These are phyloP conservation scores for Osmerus mordax DNA, from an alignment of 2,113 vertebrate species.

Conservation along the genomic window DNA sequence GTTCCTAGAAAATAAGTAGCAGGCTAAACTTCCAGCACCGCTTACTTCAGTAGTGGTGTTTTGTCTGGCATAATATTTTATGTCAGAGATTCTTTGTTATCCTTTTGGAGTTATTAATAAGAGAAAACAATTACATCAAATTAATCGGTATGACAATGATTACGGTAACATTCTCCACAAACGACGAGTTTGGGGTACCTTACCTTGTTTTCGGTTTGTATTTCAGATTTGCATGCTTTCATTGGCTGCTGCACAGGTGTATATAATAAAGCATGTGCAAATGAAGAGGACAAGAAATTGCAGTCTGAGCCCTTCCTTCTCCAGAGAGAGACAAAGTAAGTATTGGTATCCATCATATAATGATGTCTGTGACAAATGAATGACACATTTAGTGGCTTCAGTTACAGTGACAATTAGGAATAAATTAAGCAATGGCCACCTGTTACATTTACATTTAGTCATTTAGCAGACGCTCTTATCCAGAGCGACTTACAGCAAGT, in stretches of 20 bases:
- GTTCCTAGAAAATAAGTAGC: too few species aligned
- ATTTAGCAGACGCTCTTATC: too few species aligned
- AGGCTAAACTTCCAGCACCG: too few species aligned
- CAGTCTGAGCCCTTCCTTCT: background rate
- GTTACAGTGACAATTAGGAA: background rate
- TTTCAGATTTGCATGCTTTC: conserved; percentile 54
- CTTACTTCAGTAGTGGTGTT: background rate
- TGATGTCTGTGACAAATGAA: background rate
- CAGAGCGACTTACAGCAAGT: too few species aligned
- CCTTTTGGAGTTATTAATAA: too few species aligned
- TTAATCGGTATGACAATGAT: background rate
- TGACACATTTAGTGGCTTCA: background rate
- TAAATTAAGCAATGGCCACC: background rate
- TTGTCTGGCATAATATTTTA: too few species aligned
- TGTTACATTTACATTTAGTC: too few species aligned
- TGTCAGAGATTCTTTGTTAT: too few species aligned
- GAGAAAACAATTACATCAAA: background rate
- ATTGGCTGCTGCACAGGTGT: conserved; percentile 52
- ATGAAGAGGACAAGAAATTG: conserved; percentile 21
- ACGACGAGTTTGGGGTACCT: background rate
- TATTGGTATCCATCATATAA: background rate
- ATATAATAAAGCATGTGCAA: conserved; percentile 46
- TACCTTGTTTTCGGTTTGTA: background rate
- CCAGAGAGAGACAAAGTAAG: background rate
- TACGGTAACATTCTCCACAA: background rate